phyloP scores from a whole-genome alignment of 2,797 vertebrate species.

The Mus minutoides region DNA sequence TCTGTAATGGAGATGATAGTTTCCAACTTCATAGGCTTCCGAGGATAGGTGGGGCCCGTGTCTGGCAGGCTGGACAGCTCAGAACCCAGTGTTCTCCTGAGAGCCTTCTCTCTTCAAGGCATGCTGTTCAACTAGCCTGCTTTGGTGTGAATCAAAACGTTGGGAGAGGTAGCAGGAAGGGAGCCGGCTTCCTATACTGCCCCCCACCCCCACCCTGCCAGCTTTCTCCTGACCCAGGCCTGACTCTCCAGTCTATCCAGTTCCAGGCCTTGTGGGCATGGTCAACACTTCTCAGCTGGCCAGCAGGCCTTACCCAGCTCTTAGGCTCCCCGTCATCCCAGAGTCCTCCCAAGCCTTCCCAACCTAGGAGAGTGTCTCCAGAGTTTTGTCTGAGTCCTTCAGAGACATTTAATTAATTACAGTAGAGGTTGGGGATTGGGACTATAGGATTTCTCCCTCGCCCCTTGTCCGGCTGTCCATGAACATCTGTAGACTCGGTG shows the following conservation, averaged over 20 bases:
- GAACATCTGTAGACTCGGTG: not conserved
- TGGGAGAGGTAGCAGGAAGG: not conserved
- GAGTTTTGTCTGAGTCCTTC: not conserved
- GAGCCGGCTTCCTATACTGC: not conserved
- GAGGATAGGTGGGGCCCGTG: not conserved
- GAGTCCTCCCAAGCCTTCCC: constrained; percentile 33
- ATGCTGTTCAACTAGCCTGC: not conserved
- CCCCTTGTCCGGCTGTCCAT: not conserved
- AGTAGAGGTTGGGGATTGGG: not conserved
- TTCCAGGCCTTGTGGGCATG: not conserved
- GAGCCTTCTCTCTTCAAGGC: not conserved
- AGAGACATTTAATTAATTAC: constrained; percentile 72
- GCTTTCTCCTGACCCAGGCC: not conserved
- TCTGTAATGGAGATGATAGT: not conserved
- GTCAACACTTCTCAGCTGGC: not conserved
- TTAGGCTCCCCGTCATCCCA: not conserved
- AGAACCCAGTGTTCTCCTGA: not conserved
- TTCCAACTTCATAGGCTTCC: not conserved
- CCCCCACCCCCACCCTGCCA: not conserved
- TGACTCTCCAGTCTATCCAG: not conserved
- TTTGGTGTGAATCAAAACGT: not conserved
- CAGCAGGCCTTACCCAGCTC: not conserved
- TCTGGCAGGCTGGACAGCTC: not conserved
- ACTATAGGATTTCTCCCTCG: not conserved
- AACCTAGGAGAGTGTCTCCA: not conserved